phyloP scores from a whole-genome alignment of 2,797 vertebrate genomes.

The Xerus rutilus region DNA sequence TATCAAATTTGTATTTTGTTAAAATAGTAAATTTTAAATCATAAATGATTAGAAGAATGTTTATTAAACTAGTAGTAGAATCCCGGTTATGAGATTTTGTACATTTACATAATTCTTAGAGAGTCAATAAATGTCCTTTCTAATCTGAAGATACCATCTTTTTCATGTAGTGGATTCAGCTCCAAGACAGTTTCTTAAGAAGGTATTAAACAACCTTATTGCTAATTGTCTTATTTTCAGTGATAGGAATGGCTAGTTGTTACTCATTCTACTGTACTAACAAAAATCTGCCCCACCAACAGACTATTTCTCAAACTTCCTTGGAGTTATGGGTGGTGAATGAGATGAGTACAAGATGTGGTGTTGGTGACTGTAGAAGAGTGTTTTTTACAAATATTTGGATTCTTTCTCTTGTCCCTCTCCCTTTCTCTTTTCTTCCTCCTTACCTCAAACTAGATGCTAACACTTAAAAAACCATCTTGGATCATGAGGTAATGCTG shows the following conservation, averaged over 20 bases:
- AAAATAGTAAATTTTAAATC: constrained; percentile 44
- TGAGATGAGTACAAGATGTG: not conserved
- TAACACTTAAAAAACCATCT: not conserved
- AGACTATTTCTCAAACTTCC: not conserved
- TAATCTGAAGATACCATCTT: not conserved
- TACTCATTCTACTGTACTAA: not conserved
- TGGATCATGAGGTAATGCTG: not conserved
- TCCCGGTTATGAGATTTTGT: constrained; percentile 34
- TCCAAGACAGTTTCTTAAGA: constrained; percentile 20
- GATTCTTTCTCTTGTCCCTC: not conserved
- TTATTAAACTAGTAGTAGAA: constrained; percentile 28
- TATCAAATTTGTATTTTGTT: constrained; percentile 56
- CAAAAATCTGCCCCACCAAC: not conserved
- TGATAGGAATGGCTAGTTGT: not conserved
- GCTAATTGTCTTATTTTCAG: not conserved
- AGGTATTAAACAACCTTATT: not conserved
- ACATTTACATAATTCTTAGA: constrained; percentile 20
- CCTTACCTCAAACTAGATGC: not conserved
- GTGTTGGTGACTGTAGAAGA: not conserved
- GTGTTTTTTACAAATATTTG: not conserved
- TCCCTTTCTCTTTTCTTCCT: not conserved
- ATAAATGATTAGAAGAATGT: not conserved
- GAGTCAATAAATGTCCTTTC: not conserved
- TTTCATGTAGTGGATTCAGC: not conserved
- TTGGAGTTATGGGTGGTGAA: not conserved